Base-by-base conservation (phyloP, 2,888 invertebrate genomes). In the Phlogophora meticulosa region DNA sequence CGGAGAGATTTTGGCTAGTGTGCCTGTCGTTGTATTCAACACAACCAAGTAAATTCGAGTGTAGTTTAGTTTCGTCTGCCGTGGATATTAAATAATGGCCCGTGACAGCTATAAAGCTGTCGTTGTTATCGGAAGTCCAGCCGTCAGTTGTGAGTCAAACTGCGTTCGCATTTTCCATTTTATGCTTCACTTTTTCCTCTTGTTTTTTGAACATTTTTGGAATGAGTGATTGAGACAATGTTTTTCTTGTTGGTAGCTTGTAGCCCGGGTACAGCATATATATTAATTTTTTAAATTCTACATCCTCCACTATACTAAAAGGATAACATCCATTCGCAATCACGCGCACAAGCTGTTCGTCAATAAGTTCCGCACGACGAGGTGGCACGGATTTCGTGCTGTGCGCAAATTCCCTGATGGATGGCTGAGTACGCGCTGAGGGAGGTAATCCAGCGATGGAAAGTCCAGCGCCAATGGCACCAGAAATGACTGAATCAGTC, bases 81-180 rank as follows among this genome's bases (percentile, higher is more conserved):
- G 57, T 36, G 11, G 57, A 58, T 13, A 34, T 1, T 13, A 49
- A 7, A 4, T 52, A 52, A 45, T 61, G 53, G 5, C 17, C 60
- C 43, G 60, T 61, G 3, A 60, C 60, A 17, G 60, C 52, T 60
- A 52, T 13, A 3, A 1, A 61, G 5, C 53, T 45, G 2, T 61
- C 24, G 11, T 61, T 53, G 22, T 61, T 61, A 15, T 28, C 61
- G 0, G 61, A 61, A 0, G 43, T 61, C 53, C 60, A 61, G 53
- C 34, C 43, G 53, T 52, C 60, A 52, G 53, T 52, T 11, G 60
- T 52, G 34, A 61, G 61, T 53, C 61, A 53, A 4, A 45, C 36
- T 52, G 61, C 61, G 43, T 28, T 61, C 13, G 61, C 43, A 53
- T 53, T 43, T 61, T 52, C 43, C 3, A 52, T 52, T 0, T 43